Base-by-base conservation (phyloP, 2,113 vertebrate genomes). In the Uropsilus gracilis region DNA sequence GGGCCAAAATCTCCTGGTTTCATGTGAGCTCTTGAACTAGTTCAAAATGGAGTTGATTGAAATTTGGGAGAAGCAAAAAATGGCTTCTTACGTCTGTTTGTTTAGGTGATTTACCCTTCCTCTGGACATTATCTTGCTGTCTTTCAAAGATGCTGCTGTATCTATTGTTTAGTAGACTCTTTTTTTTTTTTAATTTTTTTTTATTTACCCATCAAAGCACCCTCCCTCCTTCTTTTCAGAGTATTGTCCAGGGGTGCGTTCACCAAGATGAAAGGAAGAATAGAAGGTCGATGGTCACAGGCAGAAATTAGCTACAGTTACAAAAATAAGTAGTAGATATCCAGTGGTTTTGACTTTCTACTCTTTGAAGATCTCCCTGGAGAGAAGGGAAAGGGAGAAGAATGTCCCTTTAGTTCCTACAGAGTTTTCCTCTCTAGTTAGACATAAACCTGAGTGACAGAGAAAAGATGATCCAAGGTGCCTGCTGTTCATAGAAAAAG, bases 261-360 rank as follows among this genome's bases (percentile, higher is more conserved):
- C 13, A 82, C 77, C 26, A 92, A 92, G 42, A 95, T 86, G 66
- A 91, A 93, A 94, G 46, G 50, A 88, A 68, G 53, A 53, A 73
- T 61, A n/a, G 34, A 69, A 95, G 46, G 84, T 93, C 34, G 2
- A 80, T 72, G 24, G 90, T 95, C 85, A 94, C 46, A 68, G 55
- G 53, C 66, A 95, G 89, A 94, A 94, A 96, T 95, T 96, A 96
- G 72, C 53, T 73, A 68, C 61, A 66, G 61, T 90, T 77, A 95
- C 59, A 80, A 96, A 92, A 96, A 63, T 83, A 94, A 69, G 50
- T 59, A 81, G 71, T 78, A 90, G 86, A 10, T 92, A 89, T 61
- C 76, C 81, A 81, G 57, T 42, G 57, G 26, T 94, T 94, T 92
- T 90, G 71, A 86, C 76, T 94, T 94, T 90, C 32, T 81, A 12